Percentiles rank a stretch among this genome's conserved stretches.
Evolutionary conservation across 2,113 vertebrate genomes (phyloP).

Genomic region (Pangasianodon hypophthalmus): DNA sequence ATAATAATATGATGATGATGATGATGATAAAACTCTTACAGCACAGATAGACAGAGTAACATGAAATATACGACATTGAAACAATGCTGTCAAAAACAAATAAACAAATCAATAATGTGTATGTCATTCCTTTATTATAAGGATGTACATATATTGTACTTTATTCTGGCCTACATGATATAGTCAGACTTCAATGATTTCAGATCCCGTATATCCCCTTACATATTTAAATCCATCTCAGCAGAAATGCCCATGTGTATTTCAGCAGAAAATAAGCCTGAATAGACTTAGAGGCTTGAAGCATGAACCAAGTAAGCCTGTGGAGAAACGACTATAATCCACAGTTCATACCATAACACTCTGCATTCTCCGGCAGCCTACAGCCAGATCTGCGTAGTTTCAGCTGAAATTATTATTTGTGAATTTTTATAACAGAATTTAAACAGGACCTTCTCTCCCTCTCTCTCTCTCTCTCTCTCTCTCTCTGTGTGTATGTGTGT

Average conservation of each 20-base stretch:
- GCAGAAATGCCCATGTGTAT: constrained; percentile 40
- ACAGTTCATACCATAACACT: constrained; percentile 34
- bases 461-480: neutral
- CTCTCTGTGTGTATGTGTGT: neutral
- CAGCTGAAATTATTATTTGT: constrained; percentile 28
- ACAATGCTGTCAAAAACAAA: neutral
- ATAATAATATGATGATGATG: neutral
- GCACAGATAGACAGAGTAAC: neutral
- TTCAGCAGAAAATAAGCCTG: constrained; percentile 54
- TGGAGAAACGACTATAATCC: constrained; percentile 52
- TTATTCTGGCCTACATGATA: neutral
- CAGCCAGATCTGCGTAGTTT: constrained; percentile 9
- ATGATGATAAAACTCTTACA: neutral
- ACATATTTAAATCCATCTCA: constrained; percentile 50
- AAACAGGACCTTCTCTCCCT: neutral
- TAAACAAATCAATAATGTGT: neutral
- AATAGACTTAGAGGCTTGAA: constrained; percentile 44
- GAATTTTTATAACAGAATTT: constrained; percentile 23
- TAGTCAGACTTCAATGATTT: constrained; percentile 31
- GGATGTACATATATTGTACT: neutral
- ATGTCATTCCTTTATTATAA: neutral
- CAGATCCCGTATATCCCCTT: constrained; percentile 32
- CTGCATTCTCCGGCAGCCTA: constrained; percentile 19
- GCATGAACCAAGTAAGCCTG: constrained; percentile 44
- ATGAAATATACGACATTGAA: neutral